Evolutionary conservation across 2,113 vertebrate species (phyloP), one percentile per base, ranked within the genome.

Genomic region (Cololabis saira): DNA sequence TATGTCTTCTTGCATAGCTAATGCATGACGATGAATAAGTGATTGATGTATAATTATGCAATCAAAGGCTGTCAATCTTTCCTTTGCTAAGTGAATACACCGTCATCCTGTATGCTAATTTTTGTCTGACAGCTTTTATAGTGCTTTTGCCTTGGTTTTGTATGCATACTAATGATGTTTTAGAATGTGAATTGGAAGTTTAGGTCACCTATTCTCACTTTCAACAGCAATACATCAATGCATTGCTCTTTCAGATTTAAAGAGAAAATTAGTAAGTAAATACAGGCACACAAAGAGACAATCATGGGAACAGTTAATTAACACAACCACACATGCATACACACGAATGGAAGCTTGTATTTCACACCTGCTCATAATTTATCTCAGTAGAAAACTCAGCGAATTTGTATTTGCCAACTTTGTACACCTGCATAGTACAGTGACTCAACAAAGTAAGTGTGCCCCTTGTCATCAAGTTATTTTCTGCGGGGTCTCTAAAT

Each of bases 311-410:
- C 21, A 56, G 3, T 22, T 19, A 55, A 41, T 27, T 37, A 57
- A 48, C 24, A 55, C 60, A 18, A 37, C 12, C 50, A 71, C 68
- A 41, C n/a, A 52, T 19, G 51, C 49, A 66, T 19, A 27, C 58
- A 55, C 19, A 60, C n/a, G 53, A 66, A 70, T 49, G 74, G 47
- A 61, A 41, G 67, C 67, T 77, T 73, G 76, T 81, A 68, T 65
- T n/a, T 78, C 78, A 85, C 81, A 90, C 81, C 76, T 87, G 84
- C 84, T 91, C 24, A 27, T 27, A 27, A 87, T 87, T 82, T 86
- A 49, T 81, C 83, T 76, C 84, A 76, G 77, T 71, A 58, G 84
- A 85, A 60, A 58, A 48, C 42, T 47, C 22, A 17, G 64, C 53
- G 74, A 3, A 18, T 71, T 81, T 66, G 65, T 67, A 62, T 37